Evolutionary conservation across 2,888 invertebrate genomes (phyloP).

Genomic region (Cloeon dipterum): DNA sequence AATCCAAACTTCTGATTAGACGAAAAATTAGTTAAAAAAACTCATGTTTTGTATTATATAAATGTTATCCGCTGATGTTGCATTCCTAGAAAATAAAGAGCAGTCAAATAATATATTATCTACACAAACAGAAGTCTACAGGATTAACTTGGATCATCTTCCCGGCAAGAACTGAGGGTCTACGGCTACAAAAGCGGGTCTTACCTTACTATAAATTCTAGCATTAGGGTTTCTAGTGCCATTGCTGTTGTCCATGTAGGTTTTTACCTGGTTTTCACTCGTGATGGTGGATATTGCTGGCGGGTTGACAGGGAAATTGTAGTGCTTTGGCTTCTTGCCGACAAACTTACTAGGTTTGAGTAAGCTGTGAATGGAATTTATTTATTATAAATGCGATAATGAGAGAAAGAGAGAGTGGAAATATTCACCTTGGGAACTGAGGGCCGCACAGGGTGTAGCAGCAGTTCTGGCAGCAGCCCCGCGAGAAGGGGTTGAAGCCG

Average conservation of each 20-base stretch:
- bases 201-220: conserved; percentile 83
- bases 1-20: too few species aligned
- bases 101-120: too few species aligned
- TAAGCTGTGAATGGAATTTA: conserved; percentile 32
- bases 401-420: too few species aligned
- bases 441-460: conserved; percentile 90
- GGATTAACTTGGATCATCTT: too few species aligned
- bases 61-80: too few species aligned
- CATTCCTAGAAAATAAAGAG: too few species aligned
- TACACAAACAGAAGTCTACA: too few species aligned
- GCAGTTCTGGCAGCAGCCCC: conserved; percentile 88
- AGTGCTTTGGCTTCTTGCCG: conserved; percentile 27
- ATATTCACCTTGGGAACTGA: conserved; percentile 94
- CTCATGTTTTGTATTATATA: too few species aligned
- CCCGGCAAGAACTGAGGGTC: too few species aligned
- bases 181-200: too few species aligned
- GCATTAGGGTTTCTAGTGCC: conserved; percentile 55
- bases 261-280: conserved; percentile 79
- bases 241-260: conserved; percentile 79
- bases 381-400: too few species aligned
- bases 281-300: conserved; percentile 29
- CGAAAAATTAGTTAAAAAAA: too few species aligned
- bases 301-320: conserved; percentile 17
- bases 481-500: conserved; percentile 94
- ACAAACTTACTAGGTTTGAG: conserved; percentile 42